phyloP scores from a whole-genome alignment of 1,140 invertebrate genomes.

The Rhyacophila brunnea region DNA sequence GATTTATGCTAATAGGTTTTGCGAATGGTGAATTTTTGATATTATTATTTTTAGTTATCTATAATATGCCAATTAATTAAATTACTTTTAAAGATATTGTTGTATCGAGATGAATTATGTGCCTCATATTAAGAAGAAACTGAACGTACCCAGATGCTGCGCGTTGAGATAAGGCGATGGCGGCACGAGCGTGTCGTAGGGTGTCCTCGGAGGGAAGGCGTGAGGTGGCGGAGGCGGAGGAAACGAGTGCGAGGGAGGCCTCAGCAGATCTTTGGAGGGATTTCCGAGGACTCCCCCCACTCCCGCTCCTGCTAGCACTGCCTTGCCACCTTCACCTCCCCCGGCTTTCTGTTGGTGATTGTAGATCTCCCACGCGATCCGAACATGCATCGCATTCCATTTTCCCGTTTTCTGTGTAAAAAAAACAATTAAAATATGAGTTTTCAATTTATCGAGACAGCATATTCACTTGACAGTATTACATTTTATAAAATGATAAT shows the following conservation, averaged over 20 bases:
- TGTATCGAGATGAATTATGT: too few relatives aligned
- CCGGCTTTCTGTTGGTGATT: conserved; percentile 75
- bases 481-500: too few relatives aligned
- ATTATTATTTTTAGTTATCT: too few relatives aligned
- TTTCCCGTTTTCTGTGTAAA: conserved; percentile 87
- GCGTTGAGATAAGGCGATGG: conserved; percentile 52
- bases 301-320: conserved; percentile 27
- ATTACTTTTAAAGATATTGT: too few relatives aligned
- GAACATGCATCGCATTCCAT: conserved; percentile 97
- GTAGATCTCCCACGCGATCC: conserved; percentile 97
- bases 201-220: conserved; percentile 54
- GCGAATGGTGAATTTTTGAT: too few relatives aligned
- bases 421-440: too few relatives aligned
- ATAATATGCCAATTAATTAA: too few relatives aligned
- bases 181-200: conserved; percentile 63
- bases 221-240: conserved; percentile 55
- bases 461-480: too few relatives aligned
- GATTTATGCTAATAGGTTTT: too few relatives aligned
- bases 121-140: too few relatives aligned
- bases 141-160: conserved; percentile 44
- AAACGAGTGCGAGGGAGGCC: conserved; percentile 62
- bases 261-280: conserved; percentile 52
- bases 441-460: too few relatives aligned
- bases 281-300: conserved; percentile 24
- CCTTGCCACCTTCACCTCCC: conserved; percentile 39